phyloP scores from a whole-genome alignment of 2,797 vertebrate genomes.

The Anguilla pacifica region DNA sequence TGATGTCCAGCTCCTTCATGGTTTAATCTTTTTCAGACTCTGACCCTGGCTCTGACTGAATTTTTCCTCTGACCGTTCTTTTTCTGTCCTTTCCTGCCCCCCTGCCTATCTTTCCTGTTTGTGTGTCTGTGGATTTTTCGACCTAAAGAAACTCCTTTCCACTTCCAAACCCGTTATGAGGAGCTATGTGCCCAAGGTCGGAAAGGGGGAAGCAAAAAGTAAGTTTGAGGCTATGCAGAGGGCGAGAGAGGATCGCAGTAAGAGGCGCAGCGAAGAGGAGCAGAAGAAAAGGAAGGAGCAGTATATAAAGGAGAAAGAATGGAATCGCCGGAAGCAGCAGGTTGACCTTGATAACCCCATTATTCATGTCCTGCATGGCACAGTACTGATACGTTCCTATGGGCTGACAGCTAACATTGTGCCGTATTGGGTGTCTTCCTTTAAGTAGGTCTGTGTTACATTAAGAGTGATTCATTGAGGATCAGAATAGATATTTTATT shows the following conservation, averaged over 20 bases:
- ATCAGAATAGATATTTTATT: not conserved
- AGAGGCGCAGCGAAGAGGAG: conserved; percentile 86
- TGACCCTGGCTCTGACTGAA: not conserved
- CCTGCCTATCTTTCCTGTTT: conserved; percentile 43
- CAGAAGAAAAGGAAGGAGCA: conserved; percentile 96
- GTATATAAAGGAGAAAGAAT: conserved; percentile 93
- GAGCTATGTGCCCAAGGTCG: conserved; percentile 88
- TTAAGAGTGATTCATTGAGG: not conserved
- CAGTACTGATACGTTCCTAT: not conserved
- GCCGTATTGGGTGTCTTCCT: not conserved
- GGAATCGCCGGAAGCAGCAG: conserved; percentile 93
- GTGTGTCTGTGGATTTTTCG: not conserved
- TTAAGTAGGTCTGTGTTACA: not conserved
- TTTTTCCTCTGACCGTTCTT: conserved; percentile 47
- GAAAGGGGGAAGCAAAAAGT: conserved; percentile 86
- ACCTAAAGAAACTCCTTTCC: conserved; percentile 87
- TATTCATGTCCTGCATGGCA: conserved; percentile 51
- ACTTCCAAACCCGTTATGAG: conserved; percentile 88
- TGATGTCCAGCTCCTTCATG: not conserved
- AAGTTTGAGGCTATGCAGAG: conserved; percentile 98
- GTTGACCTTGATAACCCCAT: conserved; percentile 71
- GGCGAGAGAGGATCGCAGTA: conserved; percentile 93
- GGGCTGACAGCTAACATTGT: conserved; percentile 45
- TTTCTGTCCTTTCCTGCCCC: conserved; percentile 40
- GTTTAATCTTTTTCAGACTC: not conserved